Evolutionary conservation across 2,113 vertebrate genomes (phyloP).

Genomic region (Gila orcuttii): DNA sequence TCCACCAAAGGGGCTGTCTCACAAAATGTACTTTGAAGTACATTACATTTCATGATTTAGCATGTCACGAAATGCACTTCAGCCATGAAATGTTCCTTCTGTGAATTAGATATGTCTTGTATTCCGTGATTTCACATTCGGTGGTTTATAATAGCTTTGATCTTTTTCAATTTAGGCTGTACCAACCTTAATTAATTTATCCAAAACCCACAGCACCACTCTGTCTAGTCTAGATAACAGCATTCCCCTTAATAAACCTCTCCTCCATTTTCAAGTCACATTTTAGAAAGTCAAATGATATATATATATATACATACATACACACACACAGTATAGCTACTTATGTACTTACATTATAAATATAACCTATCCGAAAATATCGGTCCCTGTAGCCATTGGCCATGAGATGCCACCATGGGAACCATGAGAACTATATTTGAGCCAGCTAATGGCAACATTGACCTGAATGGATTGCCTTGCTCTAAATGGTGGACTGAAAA

Average conservation of each 20-base stretch:
- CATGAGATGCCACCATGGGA: not conserved
- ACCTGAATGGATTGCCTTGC: not conserved
- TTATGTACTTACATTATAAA: too few relatives aligned
- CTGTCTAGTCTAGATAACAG: not conserved
- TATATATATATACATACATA: too few relatives aligned
- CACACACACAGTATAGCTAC: too few relatives aligned
- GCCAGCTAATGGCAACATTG: not conserved
- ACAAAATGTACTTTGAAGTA: not conserved
- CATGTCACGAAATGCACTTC: not conserved
- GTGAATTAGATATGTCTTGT: not conserved
- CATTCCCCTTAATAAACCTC: not conserved
- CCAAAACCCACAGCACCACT: not conserved
- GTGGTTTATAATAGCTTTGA: not conserved
- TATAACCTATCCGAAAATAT: not conserved
- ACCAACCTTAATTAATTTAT: not conserved
- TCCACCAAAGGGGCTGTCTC: not conserved
- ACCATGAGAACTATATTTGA: not conserved
- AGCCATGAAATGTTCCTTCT: not conserved
- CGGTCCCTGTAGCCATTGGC: not conserved
- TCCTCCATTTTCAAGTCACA: not conserved
- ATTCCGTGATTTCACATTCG: not conserved
- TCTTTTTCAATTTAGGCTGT: not conserved
- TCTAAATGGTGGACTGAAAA: not conserved
- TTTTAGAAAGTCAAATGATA: not conserved
- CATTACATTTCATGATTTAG: not conserved